phyloP scores from a whole-genome alignment of 1,140 invertebrate genomes.

The Pantala flavescens region DNA sequence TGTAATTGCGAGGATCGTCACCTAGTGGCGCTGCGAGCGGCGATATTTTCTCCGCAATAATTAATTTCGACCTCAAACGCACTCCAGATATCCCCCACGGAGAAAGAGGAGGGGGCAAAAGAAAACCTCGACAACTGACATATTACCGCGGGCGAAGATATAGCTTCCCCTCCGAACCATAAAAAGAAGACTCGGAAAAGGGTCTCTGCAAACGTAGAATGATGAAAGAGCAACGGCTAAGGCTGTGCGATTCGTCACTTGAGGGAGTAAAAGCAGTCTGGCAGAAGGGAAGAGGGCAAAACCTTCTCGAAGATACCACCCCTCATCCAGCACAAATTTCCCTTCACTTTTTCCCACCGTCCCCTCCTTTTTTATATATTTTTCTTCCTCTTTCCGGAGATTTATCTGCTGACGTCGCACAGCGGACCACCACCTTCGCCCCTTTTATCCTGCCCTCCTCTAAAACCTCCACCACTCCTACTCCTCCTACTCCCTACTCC shows the following conservation, averaged over 20 bases:
- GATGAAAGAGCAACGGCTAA: not conserved
- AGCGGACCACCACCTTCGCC: not conserved
- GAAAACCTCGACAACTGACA: slow-evolving; percentile 4
- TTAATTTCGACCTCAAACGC: slow-evolving; percentile 3
- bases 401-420: not conserved
- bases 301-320: not conserved
- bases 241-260: slow-evolving; percentile 3
- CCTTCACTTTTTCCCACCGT: not conserved
- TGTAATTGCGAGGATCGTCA: no score
- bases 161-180: not conserved
- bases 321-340: not conserved
- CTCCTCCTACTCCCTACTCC: not conserved
- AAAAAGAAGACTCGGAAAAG: slow-evolving; percentile 6
- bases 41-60: not conserved
- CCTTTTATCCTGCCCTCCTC: not conserved
- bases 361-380: slow-evolving; percentile 1
- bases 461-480: not conserved
- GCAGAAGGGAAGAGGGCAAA: not conserved
- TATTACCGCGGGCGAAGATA: slow-evolving; percentile 9
- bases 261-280: slow-evolving; percentile 6
- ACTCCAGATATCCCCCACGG: not conserved
- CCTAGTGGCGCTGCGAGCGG: not conserved
- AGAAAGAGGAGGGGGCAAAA: not conserved
- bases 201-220: slow-evolving; percentile 1
- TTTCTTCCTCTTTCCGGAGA: not conserved